Percentiles rank a stretch among this genome's conserved stretches.
Conservation (phyloP, 2,888 invertebrate species). For the Aelia acuminata region DNA sequence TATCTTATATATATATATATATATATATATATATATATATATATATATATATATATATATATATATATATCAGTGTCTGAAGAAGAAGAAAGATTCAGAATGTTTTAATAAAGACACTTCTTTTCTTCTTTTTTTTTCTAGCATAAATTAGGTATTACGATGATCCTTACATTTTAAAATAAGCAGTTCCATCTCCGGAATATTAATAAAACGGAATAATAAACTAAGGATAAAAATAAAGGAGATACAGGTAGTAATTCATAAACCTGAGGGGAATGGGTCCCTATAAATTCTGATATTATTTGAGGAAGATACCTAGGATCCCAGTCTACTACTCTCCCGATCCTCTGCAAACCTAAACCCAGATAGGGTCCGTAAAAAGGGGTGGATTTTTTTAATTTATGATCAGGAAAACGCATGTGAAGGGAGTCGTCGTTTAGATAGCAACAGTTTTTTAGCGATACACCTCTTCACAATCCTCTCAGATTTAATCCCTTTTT, state of each 20-base stretch:
- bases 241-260: background rate
- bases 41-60: too few relatives aligned
- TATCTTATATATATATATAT: too few relatives aligned
- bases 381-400: background rate
- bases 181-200: background rate
- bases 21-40: too few relatives aligned
- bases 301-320: background rate
- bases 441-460: background rate
- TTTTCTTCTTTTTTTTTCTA: background rate
- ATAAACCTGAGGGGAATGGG: background rate
- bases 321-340: background rate
- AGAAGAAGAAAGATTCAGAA: background rate
- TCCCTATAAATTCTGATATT: background rate
- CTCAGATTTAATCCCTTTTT: background rate
- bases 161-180: background rate
- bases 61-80: too few relatives aligned
- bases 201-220: slow-evolving; percentile 15
- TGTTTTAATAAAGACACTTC: background rate
- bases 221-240: background rate
- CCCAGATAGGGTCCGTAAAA: background rate
- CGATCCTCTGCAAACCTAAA: background rate
- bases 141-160: background rate
- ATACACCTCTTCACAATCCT: background rate
- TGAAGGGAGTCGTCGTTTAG: background rate
- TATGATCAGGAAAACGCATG: background rate